Conservation (phyloP, 2,797 vertebrate species). For the Hephaestus fuliginosus region DNA sequence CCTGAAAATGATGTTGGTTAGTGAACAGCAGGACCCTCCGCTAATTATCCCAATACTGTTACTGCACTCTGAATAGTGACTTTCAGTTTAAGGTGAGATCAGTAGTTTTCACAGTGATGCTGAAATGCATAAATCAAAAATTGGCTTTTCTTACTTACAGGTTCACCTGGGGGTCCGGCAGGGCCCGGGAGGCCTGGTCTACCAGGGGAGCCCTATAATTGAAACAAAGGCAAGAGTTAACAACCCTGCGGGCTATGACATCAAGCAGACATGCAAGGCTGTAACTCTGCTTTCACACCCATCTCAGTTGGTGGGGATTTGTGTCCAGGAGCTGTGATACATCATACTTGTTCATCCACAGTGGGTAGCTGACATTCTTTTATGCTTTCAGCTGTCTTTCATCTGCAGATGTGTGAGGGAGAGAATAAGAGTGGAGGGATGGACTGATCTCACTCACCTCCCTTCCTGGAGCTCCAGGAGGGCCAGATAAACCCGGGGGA, state of each 20-base stretch:
- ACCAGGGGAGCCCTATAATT: slow-evolving; percentile 92
- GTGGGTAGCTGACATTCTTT: slow-evolving; percentile 52
- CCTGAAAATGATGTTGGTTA: slow-evolving; percentile 36
- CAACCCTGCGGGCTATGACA: slow-evolving; percentile 46
- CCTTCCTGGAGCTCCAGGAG: slow-evolving; percentile 85
- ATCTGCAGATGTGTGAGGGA: slow-evolving; percentile 46
- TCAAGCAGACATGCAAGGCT: slow-evolving; percentile 38
- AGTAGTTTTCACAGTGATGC: slow-evolving; percentile 26
- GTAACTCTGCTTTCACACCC: slow-evolving; percentile 48
- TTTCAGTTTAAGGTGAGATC: slow-evolving; percentile 30
- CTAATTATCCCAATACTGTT: slow-evolving; percentile 51
- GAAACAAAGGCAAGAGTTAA: slow-evolving; percentile 69
- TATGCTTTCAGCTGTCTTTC: slow-evolving; percentile 51
- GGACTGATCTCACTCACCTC: slow-evolving; percentile 73
- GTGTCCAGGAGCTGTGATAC: slow-evolving; percentile 58
- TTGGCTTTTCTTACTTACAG: slow-evolving; percentile 86
- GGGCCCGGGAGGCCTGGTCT: slow-evolving; percentile 92
- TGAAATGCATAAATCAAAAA: slow-evolving; percentile 40
- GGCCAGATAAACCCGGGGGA: slow-evolving; percentile 89
- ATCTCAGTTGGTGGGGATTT: slow-evolving; percentile 64
- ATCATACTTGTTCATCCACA: slow-evolving; percentile 54
- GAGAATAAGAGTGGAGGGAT: slow-evolving; percentile 25
- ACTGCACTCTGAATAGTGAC: slow-evolving; percentile 32
- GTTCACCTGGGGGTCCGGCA: slow-evolving; percentile 95
- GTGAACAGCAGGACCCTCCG: slow-evolving; percentile 30